phyloP scores from a whole-genome alignment of 2,888 invertebrate species.

The Diabrotica balteata region DNA sequence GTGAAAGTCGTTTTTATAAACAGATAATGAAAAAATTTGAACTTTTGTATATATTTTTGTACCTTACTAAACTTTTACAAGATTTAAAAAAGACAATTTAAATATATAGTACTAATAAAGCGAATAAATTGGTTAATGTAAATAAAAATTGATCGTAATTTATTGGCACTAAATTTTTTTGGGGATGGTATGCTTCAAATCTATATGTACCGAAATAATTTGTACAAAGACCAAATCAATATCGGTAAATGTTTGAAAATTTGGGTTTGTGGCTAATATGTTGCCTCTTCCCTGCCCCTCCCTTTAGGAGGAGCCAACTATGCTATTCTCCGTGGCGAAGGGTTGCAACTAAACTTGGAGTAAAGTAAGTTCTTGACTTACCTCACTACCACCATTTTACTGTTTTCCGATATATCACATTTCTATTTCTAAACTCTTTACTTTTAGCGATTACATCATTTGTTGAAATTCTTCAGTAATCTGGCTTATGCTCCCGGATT shows the following conservation, averaged over 20 bases:
- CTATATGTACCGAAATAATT: slow-evolving; percentile 27
- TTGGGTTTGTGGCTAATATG: slow-evolving; percentile 60
- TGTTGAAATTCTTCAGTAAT: slow-evolving; percentile 27
- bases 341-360: slow-evolving; percentile 93
- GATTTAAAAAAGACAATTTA: no score
- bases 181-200: slow-evolving; percentile 17
- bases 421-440: slow-evolving; percentile 29
- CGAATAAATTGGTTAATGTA: no score
- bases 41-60: no score
- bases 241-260: slow-evolving; percentile 39
- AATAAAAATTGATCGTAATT: no score
- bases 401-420: slow-evolving; percentile 37
- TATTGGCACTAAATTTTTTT: not conserved
- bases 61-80: no score
- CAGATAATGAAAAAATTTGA: no score
- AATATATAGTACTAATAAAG: no score
- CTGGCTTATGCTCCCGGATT: slow-evolving; percentile 20
- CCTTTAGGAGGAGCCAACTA: slow-evolving; percentile 70
- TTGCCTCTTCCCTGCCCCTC: slow-evolving; percentile 62
- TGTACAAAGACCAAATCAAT: slow-evolving; percentile 18
- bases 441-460: slow-evolving; percentile 31
- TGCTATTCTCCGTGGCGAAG: slow-evolving; percentile 93
- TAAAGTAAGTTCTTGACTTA: slow-evolving; percentile 81
- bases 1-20: no score
- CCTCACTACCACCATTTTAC: slow-evolving; percentile 42